These are phyloP conservation scores for Lepidochrysops patricia DNA, from an alignment of 2,888 invertebrate genomes.

Conservation along the genomic window DNA sequence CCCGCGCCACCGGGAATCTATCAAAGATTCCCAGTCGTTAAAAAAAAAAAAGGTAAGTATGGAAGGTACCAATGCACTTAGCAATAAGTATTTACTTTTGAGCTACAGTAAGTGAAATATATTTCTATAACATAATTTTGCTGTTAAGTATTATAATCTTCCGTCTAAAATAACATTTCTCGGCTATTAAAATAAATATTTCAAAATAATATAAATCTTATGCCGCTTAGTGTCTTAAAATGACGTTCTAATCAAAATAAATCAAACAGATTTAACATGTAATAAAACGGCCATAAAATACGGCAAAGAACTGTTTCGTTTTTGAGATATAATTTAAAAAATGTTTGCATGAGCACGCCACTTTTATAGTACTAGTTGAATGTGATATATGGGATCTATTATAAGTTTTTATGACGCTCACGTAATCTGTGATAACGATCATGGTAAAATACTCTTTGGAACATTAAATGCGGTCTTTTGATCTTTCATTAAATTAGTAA, in stretches of 20 bases:
- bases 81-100: too few species aligned
- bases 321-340: conserved; percentile 7
- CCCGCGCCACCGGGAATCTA: too few species aligned
- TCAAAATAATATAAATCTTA: not conserved
- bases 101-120: too few species aligned
- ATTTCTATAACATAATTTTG: too few species aligned
- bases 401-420: conserved; percentile 7
- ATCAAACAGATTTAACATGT: conserved; percentile 3
- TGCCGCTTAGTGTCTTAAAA: not conserved
- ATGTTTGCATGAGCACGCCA: conserved; percentile 5
- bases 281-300: not conserved
- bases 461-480: not conserved
- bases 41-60: too few species aligned
- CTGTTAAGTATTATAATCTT: too few species aligned
- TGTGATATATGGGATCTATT: conserved; percentile 3
- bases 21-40: too few species aligned
- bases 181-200: not conserved
- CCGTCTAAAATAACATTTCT: not conserved
- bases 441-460: not conserved
- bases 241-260: not conserved
- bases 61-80: too few species aligned
- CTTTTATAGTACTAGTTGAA: conserved; percentile 2
- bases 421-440: not conserved
- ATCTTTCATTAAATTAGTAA: not conserved
- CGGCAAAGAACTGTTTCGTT: not conserved